Base-by-base conservation (phyloP, 2,888 invertebrate genomes). In the Hirtodrosophila confusa region DNA sequence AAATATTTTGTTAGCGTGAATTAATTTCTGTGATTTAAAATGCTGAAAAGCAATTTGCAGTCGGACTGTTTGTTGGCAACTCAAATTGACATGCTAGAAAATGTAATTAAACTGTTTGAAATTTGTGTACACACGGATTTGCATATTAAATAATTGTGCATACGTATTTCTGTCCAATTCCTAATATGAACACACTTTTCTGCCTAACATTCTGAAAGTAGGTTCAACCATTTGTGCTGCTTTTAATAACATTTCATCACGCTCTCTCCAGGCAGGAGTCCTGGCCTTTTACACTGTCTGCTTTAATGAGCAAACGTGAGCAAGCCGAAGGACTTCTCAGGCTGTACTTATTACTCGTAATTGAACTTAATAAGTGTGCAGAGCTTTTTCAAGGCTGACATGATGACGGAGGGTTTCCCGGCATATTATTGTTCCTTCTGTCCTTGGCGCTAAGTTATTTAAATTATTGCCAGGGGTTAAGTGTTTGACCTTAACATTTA, bases 21-120 rank as follows among this genome's bases (percentile, higher is more conserved):
- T 80, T 72, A 80, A 80, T 69, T 67, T 72, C 55, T 35, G 76
- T 57, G 86, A 80, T 85, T 85, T 65, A 39, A 62, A 78, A 63
- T 40, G 62, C 39, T 35, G 27, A 36, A 53, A 45, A 56, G 74
- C 62, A 74, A 68, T 72, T 74, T 51, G 39, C 40, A 37, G 36
- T 41, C 27, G 43, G 23, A 44, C 54, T 31, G 17, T 2, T 17
- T 2, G 17, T 45, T 24, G 23, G 23, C 27, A 55, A 61, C 67
- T 71, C 8, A 53, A 71, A 76, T 56, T 61, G 69, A 58, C 64
- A 43, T 48, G 39, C 37, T 40, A 17, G 11, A 7, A 9, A 40
- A 49, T 44, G 37, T 64, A 62, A 75, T 66, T 69, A 60, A 71
- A 69, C 29, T 56, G 43, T 39, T 55, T 57, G 17, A 17, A 17